These are phyloP conservation scores for Falco punctatus DNA, from an alignment of 2,113 vertebrate species.

Conservation along the genomic window DNA sequence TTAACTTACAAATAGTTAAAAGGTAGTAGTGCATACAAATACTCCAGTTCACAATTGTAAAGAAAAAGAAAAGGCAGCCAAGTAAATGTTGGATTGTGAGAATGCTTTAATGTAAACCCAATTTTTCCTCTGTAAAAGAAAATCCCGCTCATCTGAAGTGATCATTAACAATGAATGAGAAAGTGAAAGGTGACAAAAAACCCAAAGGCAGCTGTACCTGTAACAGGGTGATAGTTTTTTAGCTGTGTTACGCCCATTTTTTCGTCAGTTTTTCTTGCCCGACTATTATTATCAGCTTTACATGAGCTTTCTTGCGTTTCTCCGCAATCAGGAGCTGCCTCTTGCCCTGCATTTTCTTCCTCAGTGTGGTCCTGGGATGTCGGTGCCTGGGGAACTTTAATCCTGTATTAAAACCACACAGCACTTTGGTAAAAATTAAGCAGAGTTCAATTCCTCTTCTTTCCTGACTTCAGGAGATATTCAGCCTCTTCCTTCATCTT, in stretches of 20 bases:
- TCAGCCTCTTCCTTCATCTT: neutral
- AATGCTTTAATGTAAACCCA: neutral
- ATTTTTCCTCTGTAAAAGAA: neutral
- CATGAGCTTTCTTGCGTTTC: neutral
- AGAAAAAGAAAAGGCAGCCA: neutral
- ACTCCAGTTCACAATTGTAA: neutral
- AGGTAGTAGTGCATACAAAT: neutral
- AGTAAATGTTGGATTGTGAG: neutral
- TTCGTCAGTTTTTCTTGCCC: constrained; percentile 67
- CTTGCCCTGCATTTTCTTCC: constrained; percentile 69
- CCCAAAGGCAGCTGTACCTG: constrained; percentile 70
- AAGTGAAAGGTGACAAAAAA: neutral
- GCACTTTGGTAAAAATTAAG: neutral
- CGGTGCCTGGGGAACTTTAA: constrained; percentile 72
- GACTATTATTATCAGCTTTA: neutral
- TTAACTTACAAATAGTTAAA: neutral
- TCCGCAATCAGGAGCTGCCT: neutral
- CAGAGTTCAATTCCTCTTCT: neutral
- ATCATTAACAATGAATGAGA: neutral
- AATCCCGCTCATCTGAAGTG: neutral
- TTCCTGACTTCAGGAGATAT: neutral
- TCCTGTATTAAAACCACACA: constrained; percentile 52
- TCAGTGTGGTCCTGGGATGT: constrained; percentile 55
- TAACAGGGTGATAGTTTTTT: constrained; percentile 81
- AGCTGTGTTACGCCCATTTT: constrained; percentile 71